Evolutionary conservation across 2,113 vertebrate species (phyloP).

Genomic region (Platycercus adscitus): DNA sequence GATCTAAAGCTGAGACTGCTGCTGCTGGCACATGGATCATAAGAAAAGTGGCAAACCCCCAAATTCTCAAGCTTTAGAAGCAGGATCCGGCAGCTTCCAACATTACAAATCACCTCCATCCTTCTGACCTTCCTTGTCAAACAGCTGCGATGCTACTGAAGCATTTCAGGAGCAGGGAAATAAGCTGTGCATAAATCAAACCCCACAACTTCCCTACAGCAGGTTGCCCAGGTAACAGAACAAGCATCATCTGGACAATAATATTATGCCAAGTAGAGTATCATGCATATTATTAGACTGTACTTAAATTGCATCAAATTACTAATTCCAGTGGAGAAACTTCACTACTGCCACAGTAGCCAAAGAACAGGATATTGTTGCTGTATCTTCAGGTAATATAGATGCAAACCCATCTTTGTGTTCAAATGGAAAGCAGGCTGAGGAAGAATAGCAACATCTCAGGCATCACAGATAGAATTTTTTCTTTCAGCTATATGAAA

Average conservation of each 20-base stretch:
- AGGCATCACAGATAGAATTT: neutral
- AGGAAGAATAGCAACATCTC: neutral
- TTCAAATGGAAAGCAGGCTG: neutral
- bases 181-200: neutral
- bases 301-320: neutral
- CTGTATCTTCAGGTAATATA: neutral
- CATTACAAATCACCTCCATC: neutral
- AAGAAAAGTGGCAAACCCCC: neutral
- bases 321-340: neutral
- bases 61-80: neutral
- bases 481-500: neutral
- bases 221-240: neutral
- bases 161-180: neutral
- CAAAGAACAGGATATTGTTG: neutral
- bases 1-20: neutral
- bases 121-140: neutral
- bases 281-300: neutral
- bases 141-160: neutral
- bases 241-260: neutral
- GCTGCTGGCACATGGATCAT: neutral
- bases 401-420: neutral
- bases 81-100: neutral
- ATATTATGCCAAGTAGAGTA: neutral
- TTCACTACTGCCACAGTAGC: neutral
- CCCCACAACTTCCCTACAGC: neutral